A percentile compares a stretch with the other conserved stretches of the same genome.
Evolutionary conservation across 2,797 vertebrate genomes (phyloP).

Genomic region (Smutsia temminckii): DNA sequence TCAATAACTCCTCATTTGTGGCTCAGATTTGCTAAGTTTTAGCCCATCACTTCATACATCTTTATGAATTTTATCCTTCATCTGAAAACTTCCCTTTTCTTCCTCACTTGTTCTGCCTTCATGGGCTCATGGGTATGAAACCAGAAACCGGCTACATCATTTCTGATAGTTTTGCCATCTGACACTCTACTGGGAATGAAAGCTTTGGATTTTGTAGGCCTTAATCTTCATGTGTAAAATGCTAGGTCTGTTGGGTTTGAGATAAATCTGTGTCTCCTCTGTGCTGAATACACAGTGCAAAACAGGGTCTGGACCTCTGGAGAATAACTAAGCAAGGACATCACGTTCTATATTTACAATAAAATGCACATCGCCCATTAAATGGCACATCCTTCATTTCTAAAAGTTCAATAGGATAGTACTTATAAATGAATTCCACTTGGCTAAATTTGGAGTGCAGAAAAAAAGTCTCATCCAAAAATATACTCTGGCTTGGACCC

Average conservation of each 20-base stretch:
- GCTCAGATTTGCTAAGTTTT: not conserved
- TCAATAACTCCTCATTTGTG: not conserved
- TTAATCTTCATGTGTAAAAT: not conserved
- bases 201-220: not conserved
- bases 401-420: not conserved
- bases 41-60: not conserved
- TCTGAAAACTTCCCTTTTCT: not conserved
- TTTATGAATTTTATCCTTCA: not conserved
- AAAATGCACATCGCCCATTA: constrained; percentile 32
- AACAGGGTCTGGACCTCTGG: not conserved
- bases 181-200: not conserved
- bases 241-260: not conserved
- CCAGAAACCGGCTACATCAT: not conserved
- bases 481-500: not conserved
- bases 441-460: constrained; percentile 44
- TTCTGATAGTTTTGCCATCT: not conserved
- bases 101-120: not conserved
- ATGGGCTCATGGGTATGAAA: not conserved
- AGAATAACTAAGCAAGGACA: not conserved
- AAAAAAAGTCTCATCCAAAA: constrained; percentile 43
- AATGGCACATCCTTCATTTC: constrained; percentile 5
- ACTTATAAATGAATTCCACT: constrained; percentile 40
- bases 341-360: not conserved
- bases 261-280: not conserved
- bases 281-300: not conserved